These are phyloP conservation scores for Tricholaema leucomelas DNA, from an alignment of 2,113 vertebrate species.

Conservation along the genomic window DNA sequence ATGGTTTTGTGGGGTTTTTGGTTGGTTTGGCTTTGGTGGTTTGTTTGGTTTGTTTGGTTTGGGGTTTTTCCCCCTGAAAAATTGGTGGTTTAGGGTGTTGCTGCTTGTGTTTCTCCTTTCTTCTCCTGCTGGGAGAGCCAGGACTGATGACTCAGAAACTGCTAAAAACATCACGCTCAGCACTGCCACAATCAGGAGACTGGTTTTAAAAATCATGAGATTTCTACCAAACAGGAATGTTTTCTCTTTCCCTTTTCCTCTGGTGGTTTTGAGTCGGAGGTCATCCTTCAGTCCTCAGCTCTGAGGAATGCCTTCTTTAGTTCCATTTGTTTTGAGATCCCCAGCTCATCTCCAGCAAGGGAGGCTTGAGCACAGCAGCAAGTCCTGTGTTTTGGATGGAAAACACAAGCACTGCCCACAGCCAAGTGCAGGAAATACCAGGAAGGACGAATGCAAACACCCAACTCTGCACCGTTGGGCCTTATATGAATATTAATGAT, in stretches of 20 bases:
- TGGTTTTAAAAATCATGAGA: constrained; percentile 47
- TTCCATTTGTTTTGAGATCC: not conserved
- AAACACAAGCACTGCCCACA: not conserved
- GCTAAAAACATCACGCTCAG: constrained; percentile 56
- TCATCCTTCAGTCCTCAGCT: not conserved
- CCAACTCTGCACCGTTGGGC: constrained; percentile 32
- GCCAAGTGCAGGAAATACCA: not conserved
- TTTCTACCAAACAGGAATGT: constrained; percentile 44
- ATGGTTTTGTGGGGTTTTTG: no score
- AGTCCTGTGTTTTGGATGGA: not conserved
- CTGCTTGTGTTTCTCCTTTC: not conserved
- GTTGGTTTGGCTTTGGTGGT: no score
- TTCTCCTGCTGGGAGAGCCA: constrained; percentile 16
- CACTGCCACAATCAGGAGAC: constrained; percentile 22
- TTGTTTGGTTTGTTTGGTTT: no score
- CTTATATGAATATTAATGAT: constrained; percentile 46
- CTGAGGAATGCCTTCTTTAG: not conserved
- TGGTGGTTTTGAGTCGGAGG: not conserved
- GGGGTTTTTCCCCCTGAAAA: not conserved
- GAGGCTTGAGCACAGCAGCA: not conserved
- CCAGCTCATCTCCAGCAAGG: not conserved
- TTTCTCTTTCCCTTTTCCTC: not conserved
- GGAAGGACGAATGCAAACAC: constrained; percentile 31
- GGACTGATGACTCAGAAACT: constrained; percentile 65
- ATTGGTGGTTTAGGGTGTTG: not conserved